Evolutionary conservation across 2,888 invertebrate genomes (phyloP).

Genomic region (Macrostomum cliftonense): DNA sequence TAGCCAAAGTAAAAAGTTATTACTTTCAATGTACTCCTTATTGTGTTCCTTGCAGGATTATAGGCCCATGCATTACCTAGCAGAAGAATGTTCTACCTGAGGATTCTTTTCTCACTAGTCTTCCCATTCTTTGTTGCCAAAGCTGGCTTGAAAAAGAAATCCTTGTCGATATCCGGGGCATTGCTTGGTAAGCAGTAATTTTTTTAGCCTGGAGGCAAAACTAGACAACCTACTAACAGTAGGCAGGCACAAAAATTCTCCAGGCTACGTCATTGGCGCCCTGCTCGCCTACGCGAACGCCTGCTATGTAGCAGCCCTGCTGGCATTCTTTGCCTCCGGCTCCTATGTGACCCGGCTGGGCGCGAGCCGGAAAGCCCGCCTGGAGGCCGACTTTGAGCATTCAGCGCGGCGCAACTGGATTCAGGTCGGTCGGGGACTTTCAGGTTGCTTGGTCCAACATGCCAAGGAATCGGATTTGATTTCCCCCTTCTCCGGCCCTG

Average conservation of each 20-base stretch:
- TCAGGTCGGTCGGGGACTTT: too few species aligned
- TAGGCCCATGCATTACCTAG: too few species aligned
- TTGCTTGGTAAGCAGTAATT: conserved; percentile 41
- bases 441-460: not conserved
- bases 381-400: conserved; percentile 60
- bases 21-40: too few species aligned
- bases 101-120: conserved; percentile 43
- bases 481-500: too few species aligned
- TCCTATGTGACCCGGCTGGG: conserved; percentile 63
- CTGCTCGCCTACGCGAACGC: conserved; percentile 57
- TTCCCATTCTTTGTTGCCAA: conserved; percentile 49
- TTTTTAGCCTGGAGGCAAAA: conserved; percentile 17
- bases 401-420: too few species aligned
- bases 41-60: too few species aligned
- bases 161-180: conserved; percentile 53
- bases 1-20: too few species aligned
- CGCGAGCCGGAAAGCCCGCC: conserved; percentile 41
- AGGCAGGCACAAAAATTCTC: too few species aligned
- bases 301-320: conserved; percentile 52
- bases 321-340: conserved; percentile 58
- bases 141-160: conserved; percentile 51
- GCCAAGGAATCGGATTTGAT: not conserved
- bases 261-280: conserved; percentile 54
- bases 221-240: too few species aligned
- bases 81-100: not conserved